phyloP scores from a whole-genome alignment of 2,888 invertebrate genomes.

The Trimorus sp. region DNA sequence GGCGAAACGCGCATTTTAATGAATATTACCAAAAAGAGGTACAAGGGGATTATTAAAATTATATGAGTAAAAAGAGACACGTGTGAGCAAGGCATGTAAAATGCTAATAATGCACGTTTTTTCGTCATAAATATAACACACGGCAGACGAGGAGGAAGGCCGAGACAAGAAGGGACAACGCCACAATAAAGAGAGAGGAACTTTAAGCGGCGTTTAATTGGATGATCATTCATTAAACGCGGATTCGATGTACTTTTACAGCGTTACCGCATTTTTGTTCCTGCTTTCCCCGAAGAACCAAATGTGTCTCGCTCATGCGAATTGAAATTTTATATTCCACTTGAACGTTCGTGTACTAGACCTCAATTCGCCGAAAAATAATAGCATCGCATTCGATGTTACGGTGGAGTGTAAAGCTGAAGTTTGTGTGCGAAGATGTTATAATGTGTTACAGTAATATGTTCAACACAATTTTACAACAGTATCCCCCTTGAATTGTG shows the following conservation, averaged over 20 bases:
- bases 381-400: too few relatives aligned
- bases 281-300: neutral
- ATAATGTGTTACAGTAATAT: too few relatives aligned
- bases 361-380: too few relatives aligned
- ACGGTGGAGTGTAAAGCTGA: too few relatives aligned
- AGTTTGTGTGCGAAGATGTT: too few relatives aligned
- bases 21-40: constrained; percentile 61
- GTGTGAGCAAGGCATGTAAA: constrained; percentile 63
- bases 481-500: too few relatives aligned
- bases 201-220: constrained; percentile 59
- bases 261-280: constrained; percentile 28
- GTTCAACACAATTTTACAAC: too few relatives aligned
- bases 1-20: constrained; percentile 61
- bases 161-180: constrained; percentile 53
- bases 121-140: constrained; percentile 57
- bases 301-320: neutral
- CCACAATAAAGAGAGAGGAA: constrained; percentile 39
- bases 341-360: neutral
- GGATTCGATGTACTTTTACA: constrained; percentile 42
- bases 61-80: constrained; percentile 58
- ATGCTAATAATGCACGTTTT: constrained; percentile 68
- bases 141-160: constrained; percentile 36
- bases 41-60: constrained; percentile 62
- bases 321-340: neutral
- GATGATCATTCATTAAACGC: constrained; percentile 60